Conservation (phyloP, 1,140 invertebrate species). For the Drosophila pachea region DNA sequence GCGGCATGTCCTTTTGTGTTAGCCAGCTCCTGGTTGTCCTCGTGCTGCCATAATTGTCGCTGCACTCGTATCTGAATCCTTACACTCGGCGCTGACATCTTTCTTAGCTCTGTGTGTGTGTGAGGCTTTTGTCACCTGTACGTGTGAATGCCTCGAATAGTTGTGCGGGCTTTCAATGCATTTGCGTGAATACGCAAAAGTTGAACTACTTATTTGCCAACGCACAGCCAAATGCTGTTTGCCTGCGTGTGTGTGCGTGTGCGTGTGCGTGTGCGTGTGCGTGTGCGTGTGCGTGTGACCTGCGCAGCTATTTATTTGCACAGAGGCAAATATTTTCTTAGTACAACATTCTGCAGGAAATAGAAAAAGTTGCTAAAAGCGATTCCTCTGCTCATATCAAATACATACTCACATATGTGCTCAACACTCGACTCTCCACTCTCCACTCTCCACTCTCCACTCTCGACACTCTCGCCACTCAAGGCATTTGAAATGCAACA, state of each 20-base stretch:
- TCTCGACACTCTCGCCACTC: neutral
- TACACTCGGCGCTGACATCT: constrained; percentile 7
- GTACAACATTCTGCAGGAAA: constrained; percentile 18
- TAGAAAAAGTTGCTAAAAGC: constrained; percentile 2
- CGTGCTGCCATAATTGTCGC: constrained; percentile 16
- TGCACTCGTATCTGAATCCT: neutral
- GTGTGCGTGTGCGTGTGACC: constrained; percentile 1
- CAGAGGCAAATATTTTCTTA: constrained; percentile 13
- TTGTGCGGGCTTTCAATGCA: constrained; percentile 44
- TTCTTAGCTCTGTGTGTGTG: constrained; percentile 32
- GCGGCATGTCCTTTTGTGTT: constrained; percentile 20
- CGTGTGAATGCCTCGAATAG: constrained; percentile 62
- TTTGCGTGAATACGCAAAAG: constrained; percentile 48
- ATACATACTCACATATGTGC: neutral
- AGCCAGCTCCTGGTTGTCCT: neutral
- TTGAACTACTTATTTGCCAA: constrained; percentile 59
- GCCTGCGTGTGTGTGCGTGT: neutral
- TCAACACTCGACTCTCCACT: neutral
- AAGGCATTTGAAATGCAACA: constrained; percentile 13
- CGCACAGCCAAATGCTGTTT: constrained; percentile 26
- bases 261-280: neutral
- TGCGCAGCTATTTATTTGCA: constrained; percentile 30
- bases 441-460: neutral
- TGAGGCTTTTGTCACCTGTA: constrained; percentile 60
- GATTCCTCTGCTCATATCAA: neutral